A percentile compares a stretch with the other conserved stretches of the same genome.
These are phyloP conservation scores for Antigone vipio DNA, from an alignment of 2,113 vertebrate genomes.

Conservation along the genomic window DNA sequence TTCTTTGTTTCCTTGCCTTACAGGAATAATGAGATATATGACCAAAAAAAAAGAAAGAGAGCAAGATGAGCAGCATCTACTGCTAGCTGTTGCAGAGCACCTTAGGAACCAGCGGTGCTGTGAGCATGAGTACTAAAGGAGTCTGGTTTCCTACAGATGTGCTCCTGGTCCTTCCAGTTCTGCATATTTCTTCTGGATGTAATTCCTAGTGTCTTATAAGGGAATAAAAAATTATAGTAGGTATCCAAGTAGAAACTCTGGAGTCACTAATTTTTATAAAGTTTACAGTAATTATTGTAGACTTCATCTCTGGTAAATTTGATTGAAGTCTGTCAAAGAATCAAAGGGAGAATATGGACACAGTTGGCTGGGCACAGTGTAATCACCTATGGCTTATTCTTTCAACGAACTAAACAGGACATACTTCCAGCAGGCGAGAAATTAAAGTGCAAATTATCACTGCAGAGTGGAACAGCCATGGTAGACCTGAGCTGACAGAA, in stretches of 20 bases:
- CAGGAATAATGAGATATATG: background rate
- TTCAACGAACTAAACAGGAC: background rate
- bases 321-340: background rate
- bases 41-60: background rate
- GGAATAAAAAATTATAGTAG: background rate
- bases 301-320: background rate
- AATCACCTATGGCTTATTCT: background rate
- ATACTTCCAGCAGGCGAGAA: background rate
- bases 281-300: background rate
- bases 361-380: background rate
- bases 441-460: background rate
- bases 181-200: background rate
- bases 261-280: background rate
- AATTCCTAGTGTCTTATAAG: background rate
- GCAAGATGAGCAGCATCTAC: background rate
- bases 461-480: background rate
- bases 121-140: background rate
- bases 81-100: background rate
- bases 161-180: background rate
- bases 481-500: background rate
- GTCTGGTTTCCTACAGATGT: background rate
- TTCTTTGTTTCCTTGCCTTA: background rate
- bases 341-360: background rate
- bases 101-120: background rate
- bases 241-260: background rate